Evolutionary conservation across 2,113 vertebrate genomes (phyloP), one percentile per base, ranked within the genome.

Genomic region (Equus przewalskii): DNA sequence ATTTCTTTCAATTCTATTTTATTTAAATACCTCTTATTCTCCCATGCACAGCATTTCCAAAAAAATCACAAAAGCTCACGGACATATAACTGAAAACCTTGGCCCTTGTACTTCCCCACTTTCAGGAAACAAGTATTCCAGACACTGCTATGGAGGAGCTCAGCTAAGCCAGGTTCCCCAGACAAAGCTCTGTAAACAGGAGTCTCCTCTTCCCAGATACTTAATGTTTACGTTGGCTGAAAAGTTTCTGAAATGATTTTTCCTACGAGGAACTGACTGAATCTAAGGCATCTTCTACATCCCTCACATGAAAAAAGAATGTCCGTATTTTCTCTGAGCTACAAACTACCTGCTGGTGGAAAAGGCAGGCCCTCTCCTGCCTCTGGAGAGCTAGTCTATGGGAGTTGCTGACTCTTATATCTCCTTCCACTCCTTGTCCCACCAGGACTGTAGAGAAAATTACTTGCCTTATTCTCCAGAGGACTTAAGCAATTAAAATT

Each of bases 91-190:
- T 69, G 70, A 33, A 84, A 69, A 69, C 15, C 51, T 18, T 41
- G 1, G 19, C 0, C 16, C 41, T 4, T 84, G 4, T 26, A 21
- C 1, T 28, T 21, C 22, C 36, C 30, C 2, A 19, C 13, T 58
- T 4, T 22, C 8, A 58, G 28, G 41, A 58, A 49, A 19, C 1
- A 28, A 9, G n/a, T 24, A 13, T 62, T 64, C 1, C 21, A 16
- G 30, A 36, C n/a, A 19, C 18, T 58, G 28, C 14, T 64, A 15
- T 12, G 16, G 18, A 60, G 3, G 44, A 62, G 7, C 33, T 30
- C 2, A 92, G 28, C 30, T 62, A 49, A 16, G 51, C 7, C 16
- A 49, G 10, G 16, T 6, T 5, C 11, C 33, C 33, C 41, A 58
- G 3, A 41, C 41, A 69, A 70, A 72, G 15, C 28, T 58, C 26